phyloP scores from a whole-genome alignment of 2,113 vertebrate genomes.

The Leucopternis melanops region DNA sequence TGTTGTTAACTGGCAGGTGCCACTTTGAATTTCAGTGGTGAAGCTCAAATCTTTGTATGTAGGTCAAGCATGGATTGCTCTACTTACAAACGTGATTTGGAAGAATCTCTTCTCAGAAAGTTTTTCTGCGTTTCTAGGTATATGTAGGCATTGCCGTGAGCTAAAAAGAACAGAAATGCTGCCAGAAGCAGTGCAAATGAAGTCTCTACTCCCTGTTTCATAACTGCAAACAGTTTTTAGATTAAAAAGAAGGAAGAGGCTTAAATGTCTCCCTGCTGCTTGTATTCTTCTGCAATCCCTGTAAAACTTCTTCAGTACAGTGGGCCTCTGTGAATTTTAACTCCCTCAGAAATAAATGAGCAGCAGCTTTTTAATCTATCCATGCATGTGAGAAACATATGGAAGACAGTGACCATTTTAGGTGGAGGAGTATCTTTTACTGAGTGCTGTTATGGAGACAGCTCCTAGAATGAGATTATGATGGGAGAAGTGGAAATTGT shows the following conservation, averaged over 20 bases:
- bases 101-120: background rate
- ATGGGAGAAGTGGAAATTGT: background rate
- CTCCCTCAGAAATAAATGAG: background rate
- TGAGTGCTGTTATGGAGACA: background rate
- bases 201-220: background rate
- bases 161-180: background rate
- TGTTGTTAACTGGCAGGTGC: conserved; percentile 40
- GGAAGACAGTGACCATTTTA: background rate
- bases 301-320: background rate
- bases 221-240: background rate
- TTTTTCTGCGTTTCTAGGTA: conserved; percentile 1
- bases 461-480: background rate
- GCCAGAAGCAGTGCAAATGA: background rate
- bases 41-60: conserved; percentile 12
- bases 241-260: background rate
- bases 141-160: background rate
- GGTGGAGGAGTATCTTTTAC: background rate
- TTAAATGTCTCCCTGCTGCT: background rate
- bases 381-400: background rate
- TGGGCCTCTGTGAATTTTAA: background rate
- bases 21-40: conserved; percentile 29
- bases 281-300: background rate
- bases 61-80: conserved; percentile 47
- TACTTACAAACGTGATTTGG: background rate
- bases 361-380: background rate